Evolutionary conservation across 2,113 vertebrate species (phyloP), one percentile per base, ranked within the genome.

Genomic region (Cynoglossus semilaevis): DNA sequence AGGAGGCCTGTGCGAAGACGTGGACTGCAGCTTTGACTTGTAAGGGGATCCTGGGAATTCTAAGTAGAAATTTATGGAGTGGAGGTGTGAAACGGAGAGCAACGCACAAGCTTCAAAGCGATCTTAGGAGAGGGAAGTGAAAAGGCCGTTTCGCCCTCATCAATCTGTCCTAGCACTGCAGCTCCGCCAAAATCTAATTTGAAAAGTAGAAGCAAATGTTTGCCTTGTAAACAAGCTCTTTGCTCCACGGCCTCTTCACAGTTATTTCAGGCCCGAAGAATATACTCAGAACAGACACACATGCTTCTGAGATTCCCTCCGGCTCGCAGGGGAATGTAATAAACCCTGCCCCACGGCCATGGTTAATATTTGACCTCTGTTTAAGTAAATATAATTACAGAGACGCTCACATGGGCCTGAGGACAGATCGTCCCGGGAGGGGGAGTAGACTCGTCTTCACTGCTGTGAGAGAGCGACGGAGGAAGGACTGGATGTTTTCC

Each of bases 131-230:
- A 51, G 55, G 10, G 16, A 53, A 37, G 50, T 29, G 19, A 15
- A 58, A 76, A 73, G 0, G 15, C 37, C 35, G 9, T 34, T 62
- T n/a, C 22, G 35, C 46, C 17, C 52, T 51, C 42, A 34, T 61
- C 29, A 60, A 62, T 59, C 53, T 74, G 53, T n/a, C 22, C 5
- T 44, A 15, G 51, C 18, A 15, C 62, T 63, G 49, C 13, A 17
- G 46, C 61, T 67, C 48, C 41, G 38, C 47, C 51, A 49, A 72
- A 55, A 77, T 67, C 61, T 76, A 63, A 77, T 81, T 84, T 84
- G 72, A 81, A 82, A 79, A 78, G 77, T 82, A 72, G 67, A 78
- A 73, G 69, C 71, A 76, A 82, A 84, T 78, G 79, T 87, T 86
- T 78, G 68, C 72, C 54, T 41, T 63, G 79, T 84, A 79, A 85